Base-by-base conservation (phyloP, 2,888 invertebrate genomes). In the Cacoxenus indagator region DNA sequence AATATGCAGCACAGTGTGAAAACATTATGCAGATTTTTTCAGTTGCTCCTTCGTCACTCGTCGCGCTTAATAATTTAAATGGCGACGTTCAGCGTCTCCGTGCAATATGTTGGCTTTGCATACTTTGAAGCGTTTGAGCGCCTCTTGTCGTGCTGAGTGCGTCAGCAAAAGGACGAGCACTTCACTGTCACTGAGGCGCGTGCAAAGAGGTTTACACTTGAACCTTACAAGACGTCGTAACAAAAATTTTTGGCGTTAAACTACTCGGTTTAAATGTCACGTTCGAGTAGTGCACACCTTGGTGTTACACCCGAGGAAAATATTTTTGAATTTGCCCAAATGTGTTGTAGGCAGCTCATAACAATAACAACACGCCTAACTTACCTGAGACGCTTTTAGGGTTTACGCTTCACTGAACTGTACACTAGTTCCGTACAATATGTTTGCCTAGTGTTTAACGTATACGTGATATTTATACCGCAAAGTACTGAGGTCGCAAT, bases 1-100 rank as follows among this genome's bases (percentile, higher is more conserved):
- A 62, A 62, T 62, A 62, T 62, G 61, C 61, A 62, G 11, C 24
- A 22, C 24, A 43, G 45, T 19, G 31, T 51, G 11, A 51, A 51
- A 51, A 9, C 51, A 22, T 62, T 27, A 22, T 62, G 61, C 61
- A 62, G 51, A 55, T 55, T 27, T 43, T 22, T 14, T 4, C 17
- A 4, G 48, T 19, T 48, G n/a, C 17, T 11, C n/a, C n/a, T 48
- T 4, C 17, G 2, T 48, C 17, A 19, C 5, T 51, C 4, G 19
- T 22, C 22, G 8, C 11, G 0, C n/a, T 19, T 22, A 3, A 14
- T 37, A 37, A 37, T 37, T 37, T 37, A 4, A 37, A 37, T 37
- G 2, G 5, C 37, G 14, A 37, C 9, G 37, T 37, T 37, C n/a
- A n/a, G n/a, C n/a, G 45, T 2, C 19, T 51, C 51, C 22, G 9